These are phyloP conservation scores for Puma concolor DNA, from an alignment of 2,113 vertebrate species.

Conservation along the genomic window DNA sequence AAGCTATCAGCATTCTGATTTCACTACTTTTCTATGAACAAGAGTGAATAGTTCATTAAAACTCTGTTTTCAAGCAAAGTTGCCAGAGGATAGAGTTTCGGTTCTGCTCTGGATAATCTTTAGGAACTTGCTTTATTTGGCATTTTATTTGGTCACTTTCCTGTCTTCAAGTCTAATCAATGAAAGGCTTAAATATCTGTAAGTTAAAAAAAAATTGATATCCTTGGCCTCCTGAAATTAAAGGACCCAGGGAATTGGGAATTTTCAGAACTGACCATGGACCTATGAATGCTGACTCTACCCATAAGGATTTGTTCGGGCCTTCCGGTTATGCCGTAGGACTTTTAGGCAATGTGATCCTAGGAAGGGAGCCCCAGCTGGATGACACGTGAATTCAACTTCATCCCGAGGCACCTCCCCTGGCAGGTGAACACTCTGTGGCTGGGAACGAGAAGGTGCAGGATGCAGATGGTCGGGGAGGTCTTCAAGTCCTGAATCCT, in stretches of 20 bases:
- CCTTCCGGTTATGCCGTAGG: neutral
- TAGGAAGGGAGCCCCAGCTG: neutral
- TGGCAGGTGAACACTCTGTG: no score
- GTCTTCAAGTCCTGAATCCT: neutral
- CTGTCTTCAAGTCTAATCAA: neutral
- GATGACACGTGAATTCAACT: neutral
- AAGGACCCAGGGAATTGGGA: neutral
- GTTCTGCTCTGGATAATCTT: neutral
- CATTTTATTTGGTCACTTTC: neutral
- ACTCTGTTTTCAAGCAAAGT: neutral
- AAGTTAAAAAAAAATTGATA: neutral
- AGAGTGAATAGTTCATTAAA: neutral
- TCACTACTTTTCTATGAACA: neutral
- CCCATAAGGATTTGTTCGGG: rapidly evolving
- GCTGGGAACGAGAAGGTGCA: rapidly evolving
- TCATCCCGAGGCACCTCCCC: rapidly evolving
- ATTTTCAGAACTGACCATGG: neutral
- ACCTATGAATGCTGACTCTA: neutral
- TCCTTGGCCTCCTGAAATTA: neutral
- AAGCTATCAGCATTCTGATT: neutral
- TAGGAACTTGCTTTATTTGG: neutral
- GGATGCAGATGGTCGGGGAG: no score
- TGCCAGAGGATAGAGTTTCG: neutral
- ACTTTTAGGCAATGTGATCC: no score
- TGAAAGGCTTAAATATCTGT: neutral